phyloP scores from a whole-genome alignment of 35 echinoderm and acorn worm genomes.

The Anneissia japonica region DNA sequence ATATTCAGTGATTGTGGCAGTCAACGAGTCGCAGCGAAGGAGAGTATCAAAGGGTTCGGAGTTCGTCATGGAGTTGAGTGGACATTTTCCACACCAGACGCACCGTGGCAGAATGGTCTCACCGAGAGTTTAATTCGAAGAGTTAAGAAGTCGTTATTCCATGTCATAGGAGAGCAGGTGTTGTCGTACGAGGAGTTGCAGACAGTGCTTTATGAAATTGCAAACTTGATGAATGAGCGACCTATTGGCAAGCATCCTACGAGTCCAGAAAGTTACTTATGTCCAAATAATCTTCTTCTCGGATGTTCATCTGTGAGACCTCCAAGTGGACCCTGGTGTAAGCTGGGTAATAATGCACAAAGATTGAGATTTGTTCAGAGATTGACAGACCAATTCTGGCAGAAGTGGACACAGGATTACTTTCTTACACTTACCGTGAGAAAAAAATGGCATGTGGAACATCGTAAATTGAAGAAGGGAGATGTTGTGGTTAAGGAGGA shows the following conservation, averaged over 20 bases:
- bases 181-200: not conserved
- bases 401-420: not conserved
- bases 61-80: constrained; percentile 13
- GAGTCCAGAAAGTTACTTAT: not conserved
- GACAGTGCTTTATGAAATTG: not conserved
- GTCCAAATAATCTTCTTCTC: no score
- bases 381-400: not conserved
- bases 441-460: not conserved
- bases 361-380: no score
- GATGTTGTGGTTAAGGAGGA: constrained; percentile 18
- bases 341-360: no score
- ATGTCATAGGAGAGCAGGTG: not conserved
- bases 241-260: constrained; percentile 41
- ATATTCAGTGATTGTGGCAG: constrained; percentile 3
- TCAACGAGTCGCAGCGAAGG: not conserved
- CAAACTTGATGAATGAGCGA: constrained; percentile 14
- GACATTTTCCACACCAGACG: constrained; percentile 45
- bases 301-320: no score
- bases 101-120: constrained; percentile 50
- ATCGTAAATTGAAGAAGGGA: not conserved
- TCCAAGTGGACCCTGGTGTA: no score
- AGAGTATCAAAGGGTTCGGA: constrained; percentile 15
- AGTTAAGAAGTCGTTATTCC: not conserved
- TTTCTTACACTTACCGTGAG: not conserved
- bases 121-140: constrained; percentile 16